Conservation (phyloP, 2,113 vertebrate species). For the Lichenostomus cassidix region DNA sequence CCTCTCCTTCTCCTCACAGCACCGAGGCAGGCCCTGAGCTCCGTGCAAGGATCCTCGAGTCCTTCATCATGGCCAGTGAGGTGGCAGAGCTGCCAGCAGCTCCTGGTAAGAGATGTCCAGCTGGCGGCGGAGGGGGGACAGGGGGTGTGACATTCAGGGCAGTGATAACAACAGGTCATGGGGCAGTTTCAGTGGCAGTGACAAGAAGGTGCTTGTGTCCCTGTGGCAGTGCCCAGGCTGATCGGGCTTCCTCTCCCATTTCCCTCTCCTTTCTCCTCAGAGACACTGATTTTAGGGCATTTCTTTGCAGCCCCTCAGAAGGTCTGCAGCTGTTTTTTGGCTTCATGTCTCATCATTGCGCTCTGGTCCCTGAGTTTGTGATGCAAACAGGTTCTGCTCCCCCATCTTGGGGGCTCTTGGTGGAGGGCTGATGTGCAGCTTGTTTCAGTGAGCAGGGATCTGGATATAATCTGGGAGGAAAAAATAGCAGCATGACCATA, state of each 20-base stretch:
- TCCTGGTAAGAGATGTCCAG: constrained; percentile 71
- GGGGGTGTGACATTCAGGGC: fast-evolving
- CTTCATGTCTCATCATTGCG: not conserved
- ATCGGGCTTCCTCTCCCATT: not conserved
- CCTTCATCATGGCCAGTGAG: constrained; percentile 74
- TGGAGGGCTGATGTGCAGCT: fast-evolving
- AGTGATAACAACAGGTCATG: fast-evolving
- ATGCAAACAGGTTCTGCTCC: not conserved
- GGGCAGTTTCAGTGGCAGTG: not conserved
- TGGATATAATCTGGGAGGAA: not conserved
- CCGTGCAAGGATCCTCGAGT: constrained; percentile 77
- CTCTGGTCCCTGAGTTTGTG: not conserved
- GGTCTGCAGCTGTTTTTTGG: not conserved
- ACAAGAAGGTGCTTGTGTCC: fast-evolving
- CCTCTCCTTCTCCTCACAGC: constrained; percentile 23
- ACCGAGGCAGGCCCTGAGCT: constrained; percentile 75
- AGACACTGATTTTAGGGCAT: not conserved
- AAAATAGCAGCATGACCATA: not conserved
- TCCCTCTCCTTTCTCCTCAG: not conserved
- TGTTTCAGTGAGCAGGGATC: not conserved
- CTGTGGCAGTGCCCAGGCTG: fast-evolving
- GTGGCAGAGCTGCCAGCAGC: constrained; percentile 69
- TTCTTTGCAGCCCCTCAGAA: not conserved
- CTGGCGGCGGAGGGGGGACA: fast-evolving
- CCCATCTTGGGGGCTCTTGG: not conserved